Percentiles rank a stretch among this genome's conserved stretches.
Evolutionary conservation across 2,113 vertebrate genomes (phyloP).

Genomic region (Pteronura brasiliensis): DNA sequence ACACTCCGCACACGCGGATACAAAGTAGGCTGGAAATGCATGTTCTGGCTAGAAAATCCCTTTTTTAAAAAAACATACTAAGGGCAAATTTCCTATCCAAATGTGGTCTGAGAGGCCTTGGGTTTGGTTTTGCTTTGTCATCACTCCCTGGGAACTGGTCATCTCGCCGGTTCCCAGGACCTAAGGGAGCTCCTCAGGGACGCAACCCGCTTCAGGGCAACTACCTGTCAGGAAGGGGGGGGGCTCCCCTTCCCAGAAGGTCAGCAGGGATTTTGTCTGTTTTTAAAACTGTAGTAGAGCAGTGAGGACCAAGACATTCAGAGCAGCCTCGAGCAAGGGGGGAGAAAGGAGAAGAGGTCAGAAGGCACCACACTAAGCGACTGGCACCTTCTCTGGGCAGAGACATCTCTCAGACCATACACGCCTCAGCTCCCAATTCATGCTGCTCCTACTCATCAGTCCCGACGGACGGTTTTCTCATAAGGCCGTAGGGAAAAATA

Average conservation of each 20-base stretch:
- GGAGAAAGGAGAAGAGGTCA: neutral
- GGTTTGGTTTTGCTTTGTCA: neutral
- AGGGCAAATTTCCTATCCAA: neutral
- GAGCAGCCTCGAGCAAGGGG: neutral
- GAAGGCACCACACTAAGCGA: neutral
- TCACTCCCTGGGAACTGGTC: neutral
- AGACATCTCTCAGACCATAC: neutral
- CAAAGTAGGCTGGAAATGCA: neutral
- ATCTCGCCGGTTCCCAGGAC: neutral
- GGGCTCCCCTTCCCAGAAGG: neutral
- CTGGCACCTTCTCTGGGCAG: neutral
- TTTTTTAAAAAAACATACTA: neutral
- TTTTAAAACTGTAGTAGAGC: conserved; percentile 19
- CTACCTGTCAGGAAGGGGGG: neutral
- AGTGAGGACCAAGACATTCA: neutral
- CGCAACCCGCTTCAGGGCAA: neutral
- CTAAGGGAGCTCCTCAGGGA: neutral
- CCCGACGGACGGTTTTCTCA: neutral
- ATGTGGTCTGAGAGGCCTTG: neutral
- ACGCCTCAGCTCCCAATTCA: neutral
- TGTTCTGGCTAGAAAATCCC: neutral
- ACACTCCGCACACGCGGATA: neutral
- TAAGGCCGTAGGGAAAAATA: neutral
- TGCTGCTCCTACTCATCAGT: neutral
- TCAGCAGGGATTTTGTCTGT: neutral